Percentiles rank a stretch among this genome's conserved stretches.
These are phyloP conservation scores for Aselliscus stoliczkanus DNA, from an alignment of 2,797 vertebrate species.

Conservation along the genomic window DNA sequence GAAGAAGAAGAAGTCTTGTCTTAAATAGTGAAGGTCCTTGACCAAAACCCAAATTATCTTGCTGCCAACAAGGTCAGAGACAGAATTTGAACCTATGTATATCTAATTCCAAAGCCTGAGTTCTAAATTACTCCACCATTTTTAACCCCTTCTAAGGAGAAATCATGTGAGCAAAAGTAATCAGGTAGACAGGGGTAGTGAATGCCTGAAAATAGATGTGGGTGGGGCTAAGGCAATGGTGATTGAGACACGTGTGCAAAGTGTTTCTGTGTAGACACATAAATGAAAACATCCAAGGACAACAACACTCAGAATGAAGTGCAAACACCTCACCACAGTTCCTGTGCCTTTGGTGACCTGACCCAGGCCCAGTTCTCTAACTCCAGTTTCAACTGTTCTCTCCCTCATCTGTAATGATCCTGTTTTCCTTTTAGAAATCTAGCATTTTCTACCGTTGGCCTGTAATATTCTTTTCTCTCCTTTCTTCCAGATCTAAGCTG, in stretches of 20 bases:
- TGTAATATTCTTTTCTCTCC: not conserved
- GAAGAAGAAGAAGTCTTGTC: too few relatives aligned
- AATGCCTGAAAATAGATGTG: not conserved
- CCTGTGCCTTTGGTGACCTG: not conserved
- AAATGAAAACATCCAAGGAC: not conserved
- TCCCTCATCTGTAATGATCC: not conserved
- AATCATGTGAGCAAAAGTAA: not conserved
- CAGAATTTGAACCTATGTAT: not conserved
- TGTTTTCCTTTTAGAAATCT: not conserved
- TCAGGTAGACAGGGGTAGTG: not conserved
- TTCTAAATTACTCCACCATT: not conserved
- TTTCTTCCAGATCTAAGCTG: not conserved
- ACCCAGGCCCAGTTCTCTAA: not conserved
- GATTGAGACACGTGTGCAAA: not conserved
- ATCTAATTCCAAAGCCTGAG: not conserved
- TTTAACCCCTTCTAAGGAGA: not conserved
- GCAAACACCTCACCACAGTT: not conserved
- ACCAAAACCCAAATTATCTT: not conserved
- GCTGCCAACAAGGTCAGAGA: not conserved
- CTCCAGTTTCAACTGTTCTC: not conserved
- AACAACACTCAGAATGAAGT: not conserved
- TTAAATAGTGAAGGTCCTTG: not conserved
- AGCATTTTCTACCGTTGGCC: not conserved
- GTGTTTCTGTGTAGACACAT: not conserved
- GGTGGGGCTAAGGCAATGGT: not conserved